Evolutionary conservation across 2,113 vertebrate species (phyloP), one percentile per base, ranked within the genome.

Genomic region (Uria aalge): DNA sequence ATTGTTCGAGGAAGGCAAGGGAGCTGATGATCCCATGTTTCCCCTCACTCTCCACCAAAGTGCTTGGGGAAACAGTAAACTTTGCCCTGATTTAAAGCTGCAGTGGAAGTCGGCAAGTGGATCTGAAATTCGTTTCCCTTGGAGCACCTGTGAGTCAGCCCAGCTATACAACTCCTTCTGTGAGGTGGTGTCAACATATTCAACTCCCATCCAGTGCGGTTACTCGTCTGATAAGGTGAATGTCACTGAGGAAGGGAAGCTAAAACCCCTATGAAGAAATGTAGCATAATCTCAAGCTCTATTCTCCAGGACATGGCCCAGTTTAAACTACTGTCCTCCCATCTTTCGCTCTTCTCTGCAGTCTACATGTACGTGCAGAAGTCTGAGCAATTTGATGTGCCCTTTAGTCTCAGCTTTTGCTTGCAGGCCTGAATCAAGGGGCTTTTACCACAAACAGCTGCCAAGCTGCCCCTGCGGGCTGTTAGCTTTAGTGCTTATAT

Each of bases 351-450:
- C 9, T 47, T 63, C 30, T 79, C 60, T 84, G 38, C 26, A 64
- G 20, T 32, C 14, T 55, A 53, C 9, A 13, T 0, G 3, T 15
- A 26, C 0, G 0, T 66, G 32, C 22, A 85, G 30, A 81, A 50
- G 4, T 60, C 30, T 38, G 32, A 66, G 14, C 45, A 66, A 48
- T 50, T 15, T 43, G n/a, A n/a, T 22, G 40, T 5, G 8, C 5
- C 27, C 23, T 53, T 9, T 64, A 12, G 23, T 26, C 45, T 76
- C 69, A 48, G 15, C 26, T 75, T 88, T 79, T 68, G 6, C 40
- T 53, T 57, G 26, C 15, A 47, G 23, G 7, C 16, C 41, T 64
- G 73, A 88, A 64, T 63, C 36, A 22, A 52, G 18, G 41, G 32
- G 36, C 14, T 88, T 34, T 80, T 68, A 16, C 26, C 15, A 43